Evolutionary conservation across 2,797 vertebrate species (phyloP).

Genomic region (Harpagifer antarcticus): DNA sequence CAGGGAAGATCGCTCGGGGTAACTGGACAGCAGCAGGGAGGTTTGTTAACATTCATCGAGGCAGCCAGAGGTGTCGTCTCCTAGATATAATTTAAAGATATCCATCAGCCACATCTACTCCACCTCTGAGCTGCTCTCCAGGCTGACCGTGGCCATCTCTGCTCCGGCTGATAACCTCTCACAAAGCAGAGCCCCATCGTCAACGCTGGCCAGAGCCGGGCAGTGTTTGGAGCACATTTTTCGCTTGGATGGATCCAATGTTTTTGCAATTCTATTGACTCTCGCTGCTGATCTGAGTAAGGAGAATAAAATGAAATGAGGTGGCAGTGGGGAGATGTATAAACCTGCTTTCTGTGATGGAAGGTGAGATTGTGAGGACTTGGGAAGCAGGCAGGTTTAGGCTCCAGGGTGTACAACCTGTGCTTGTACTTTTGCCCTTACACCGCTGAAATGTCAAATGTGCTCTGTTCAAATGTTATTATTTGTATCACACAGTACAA

Average conservation of each 20-base stretch:
- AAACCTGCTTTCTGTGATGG: constrained; percentile 61
- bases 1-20: not conserved
- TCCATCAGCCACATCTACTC: constrained; percentile 51
- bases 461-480: constrained; percentile 69
- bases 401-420: constrained; percentile 53
- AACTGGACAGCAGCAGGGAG: constrained; percentile 6
- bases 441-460: constrained; percentile 66
- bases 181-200: constrained; percentile 41
- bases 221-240: constrained; percentile 67
- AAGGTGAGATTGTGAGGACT: constrained; percentile 53
- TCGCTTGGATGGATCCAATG: constrained; percentile 69
- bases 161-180: constrained; percentile 71
- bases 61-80: constrained; percentile 28
- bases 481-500: constrained; percentile 58
- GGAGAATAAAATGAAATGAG: constrained; percentile 38
- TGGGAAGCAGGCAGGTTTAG: constrained; percentile 30
- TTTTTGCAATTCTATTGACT: constrained; percentile 75
- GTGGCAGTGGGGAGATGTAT: constrained; percentile 57
- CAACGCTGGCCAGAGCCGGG: constrained; percentile 33
- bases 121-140: constrained; percentile 40
- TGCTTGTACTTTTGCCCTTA: constrained; percentile 36
- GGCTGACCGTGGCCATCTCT: constrained; percentile 60
- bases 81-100: constrained; percentile 76
- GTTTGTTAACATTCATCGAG: constrained; percentile 55
- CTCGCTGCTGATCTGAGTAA: constrained; percentile 51